Evolutionary conservation across 2,797 vertebrate species (phyloP).

Genomic region (Xiphorhynchus erythropygius): DNA sequence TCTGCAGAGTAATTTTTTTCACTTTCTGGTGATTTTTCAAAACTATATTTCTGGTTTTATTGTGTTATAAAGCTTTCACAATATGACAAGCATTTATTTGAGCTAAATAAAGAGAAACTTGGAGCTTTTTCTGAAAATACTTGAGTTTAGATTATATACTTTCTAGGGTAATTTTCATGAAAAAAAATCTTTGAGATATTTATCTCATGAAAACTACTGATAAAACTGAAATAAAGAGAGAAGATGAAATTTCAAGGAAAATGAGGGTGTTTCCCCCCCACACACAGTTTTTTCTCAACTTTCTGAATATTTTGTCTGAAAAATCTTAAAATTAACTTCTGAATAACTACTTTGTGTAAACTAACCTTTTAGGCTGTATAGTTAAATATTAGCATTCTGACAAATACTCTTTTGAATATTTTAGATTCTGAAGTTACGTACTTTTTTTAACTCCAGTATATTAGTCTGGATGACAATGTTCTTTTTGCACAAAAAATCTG

Average conservation of each 20-base stretch:
- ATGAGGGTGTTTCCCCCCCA: rapidly evolving
- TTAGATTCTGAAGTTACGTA: not conserved
- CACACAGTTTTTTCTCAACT: not conserved
- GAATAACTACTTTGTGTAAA: not conserved
- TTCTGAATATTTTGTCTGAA: not conserved
- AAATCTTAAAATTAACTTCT: not conserved
- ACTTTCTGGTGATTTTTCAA: not conserved
- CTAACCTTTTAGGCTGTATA: not conserved
- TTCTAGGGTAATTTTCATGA: not conserved
- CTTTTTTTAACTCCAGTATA: not conserved
- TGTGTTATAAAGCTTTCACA: not conserved
- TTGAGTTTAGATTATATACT: not conserved
- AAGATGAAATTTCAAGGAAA: not conserved
- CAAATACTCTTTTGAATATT: not conserved
- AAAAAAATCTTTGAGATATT: not conserved
- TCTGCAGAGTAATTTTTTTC: not conserved
- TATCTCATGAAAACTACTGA: not conserved
- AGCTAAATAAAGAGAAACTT: not conserved
- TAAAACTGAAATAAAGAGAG: not conserved
- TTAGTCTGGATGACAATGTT: not conserved
- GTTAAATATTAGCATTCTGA: not conserved
- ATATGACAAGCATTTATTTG: not conserved
- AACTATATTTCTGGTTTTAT: not conserved
- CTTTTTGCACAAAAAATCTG: not conserved
- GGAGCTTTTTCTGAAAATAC: not conserved